Evolutionary conservation across 1,140 invertebrate genomes (phyloP).

Genomic region (Brachionus angularis): DNA sequence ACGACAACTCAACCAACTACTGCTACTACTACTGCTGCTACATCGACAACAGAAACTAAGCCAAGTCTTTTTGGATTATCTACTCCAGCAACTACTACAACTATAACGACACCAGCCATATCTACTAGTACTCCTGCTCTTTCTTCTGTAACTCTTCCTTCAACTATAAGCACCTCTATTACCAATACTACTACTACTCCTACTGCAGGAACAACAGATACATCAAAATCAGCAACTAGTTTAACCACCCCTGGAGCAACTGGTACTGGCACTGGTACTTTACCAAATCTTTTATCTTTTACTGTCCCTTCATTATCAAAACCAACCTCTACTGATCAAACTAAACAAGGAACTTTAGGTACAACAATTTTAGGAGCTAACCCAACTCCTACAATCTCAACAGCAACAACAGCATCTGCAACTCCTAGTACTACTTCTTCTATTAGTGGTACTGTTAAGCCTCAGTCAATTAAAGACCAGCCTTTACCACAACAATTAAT

Average conservation of each 20-base stretch:
- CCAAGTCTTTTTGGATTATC: too few relatives aligned
- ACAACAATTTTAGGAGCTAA: neutral
- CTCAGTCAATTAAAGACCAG: constrained; percentile 14
- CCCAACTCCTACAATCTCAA: neutral
- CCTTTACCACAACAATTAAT: constrained; percentile 21
- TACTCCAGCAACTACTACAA: too few relatives aligned
- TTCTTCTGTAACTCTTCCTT: too few relatives aligned
- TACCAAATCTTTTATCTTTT: constrained; percentile 36
- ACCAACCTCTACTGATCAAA: constrained; percentile 5
- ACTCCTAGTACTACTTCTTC: neutral
- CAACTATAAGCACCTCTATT: too few relatives aligned
- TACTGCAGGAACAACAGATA: too few relatives aligned
- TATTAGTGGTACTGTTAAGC: neutral
- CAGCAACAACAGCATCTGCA: neutral
- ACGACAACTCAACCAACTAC: too few relatives aligned
- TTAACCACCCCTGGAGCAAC: neutral
- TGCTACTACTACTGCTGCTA: too few relatives aligned
- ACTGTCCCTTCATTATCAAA: constrained; percentile 25
- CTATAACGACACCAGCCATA: too few relatives aligned
- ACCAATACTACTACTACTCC: too few relatives aligned
- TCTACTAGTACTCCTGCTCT: too few relatives aligned
- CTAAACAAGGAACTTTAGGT: neutral
- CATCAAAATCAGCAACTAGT: too few relatives aligned
- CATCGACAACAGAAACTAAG: too few relatives aligned
- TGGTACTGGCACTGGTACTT: neutral